Evolutionary conservation across 2,888 invertebrate species (phyloP).

Genomic region (Alsophila aescularia): DNA sequence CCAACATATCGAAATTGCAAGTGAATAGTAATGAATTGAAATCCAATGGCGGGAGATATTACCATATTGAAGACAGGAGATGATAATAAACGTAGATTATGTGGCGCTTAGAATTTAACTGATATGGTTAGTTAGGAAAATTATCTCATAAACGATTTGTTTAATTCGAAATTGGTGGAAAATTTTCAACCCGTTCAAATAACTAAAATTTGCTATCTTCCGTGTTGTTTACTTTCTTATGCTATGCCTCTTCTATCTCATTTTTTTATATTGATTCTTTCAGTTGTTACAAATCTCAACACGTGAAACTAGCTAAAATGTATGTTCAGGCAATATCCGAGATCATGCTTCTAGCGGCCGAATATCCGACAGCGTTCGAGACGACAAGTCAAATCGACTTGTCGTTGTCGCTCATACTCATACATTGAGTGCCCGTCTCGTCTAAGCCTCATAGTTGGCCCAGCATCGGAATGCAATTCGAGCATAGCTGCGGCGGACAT

Average conservation of each 20-base stretch:
- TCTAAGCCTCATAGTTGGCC: conserved; percentile 56
- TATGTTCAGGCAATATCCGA: not conserved
- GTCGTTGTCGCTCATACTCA: conserved; percentile 40
- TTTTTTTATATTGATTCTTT: too few species aligned
- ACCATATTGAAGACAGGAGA: conserved; percentile 12
- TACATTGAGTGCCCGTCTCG: conserved; percentile 38
- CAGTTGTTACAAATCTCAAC: too few species aligned
- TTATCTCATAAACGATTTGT: not conserved
- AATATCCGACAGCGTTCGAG: conserved; percentile 15
- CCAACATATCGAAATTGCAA: conserved; percentile 15
- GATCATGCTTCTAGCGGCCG: not conserved
- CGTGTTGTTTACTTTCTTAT: too few species aligned
- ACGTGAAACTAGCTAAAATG: not conserved
- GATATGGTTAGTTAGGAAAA: not conserved
- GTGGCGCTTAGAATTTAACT: conserved; percentile 5
- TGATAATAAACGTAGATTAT: conserved; percentile 3
- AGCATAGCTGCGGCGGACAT: conserved; percentile 76
- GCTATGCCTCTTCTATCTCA: too few species aligned
- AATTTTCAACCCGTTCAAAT: too few species aligned
- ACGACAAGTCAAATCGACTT: conserved; percentile 29
- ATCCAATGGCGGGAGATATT: conserved; percentile 10
- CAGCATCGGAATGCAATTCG: conserved; percentile 73
- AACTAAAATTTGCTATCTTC: too few species aligned
- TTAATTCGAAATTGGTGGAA: too few species aligned
- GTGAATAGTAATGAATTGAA: conserved; percentile 18